Percentiles rank a stretch among this genome's conserved stretches.
phyloP scores from a whole-genome alignment of 92 coral and sea anemone species.

The Epizoanthus scotinus region DNA sequence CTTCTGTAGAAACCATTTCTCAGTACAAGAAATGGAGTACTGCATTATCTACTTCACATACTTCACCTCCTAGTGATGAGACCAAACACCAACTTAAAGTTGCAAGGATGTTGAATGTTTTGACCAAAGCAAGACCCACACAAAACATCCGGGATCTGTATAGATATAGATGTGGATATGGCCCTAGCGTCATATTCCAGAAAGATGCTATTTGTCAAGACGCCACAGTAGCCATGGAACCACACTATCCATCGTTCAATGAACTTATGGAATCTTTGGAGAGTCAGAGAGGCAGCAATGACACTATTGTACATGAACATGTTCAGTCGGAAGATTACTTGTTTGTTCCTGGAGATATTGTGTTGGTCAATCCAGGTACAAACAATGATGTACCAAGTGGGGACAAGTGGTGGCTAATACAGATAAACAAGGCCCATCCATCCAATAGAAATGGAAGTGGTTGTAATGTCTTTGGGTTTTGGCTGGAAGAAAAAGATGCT shows the following conservation, averaged over 20 bases:
- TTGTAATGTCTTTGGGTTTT: slow-evolving; percentile 71
- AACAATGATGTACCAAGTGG: slow-evolving; percentile 62
- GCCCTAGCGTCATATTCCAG: slow-evolving; percentile 64
- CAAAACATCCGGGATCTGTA: slow-evolving; percentile 70
- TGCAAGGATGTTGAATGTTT: slow-evolving; percentile 36
- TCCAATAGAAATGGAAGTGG: slow-evolving; percentile 36
- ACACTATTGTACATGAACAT: slow-evolving; percentile 32
- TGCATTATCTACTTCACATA: not conserved
- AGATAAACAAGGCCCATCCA: slow-evolving; percentile 61
- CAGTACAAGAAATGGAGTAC: slow-evolving; percentile 40
- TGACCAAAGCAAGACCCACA: slow-evolving; percentile 53
- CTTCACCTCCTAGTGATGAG: not conserved
- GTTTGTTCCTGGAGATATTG: slow-evolving; percentile 71
- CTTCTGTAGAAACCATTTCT: not conserved
- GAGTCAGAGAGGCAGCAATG: slow-evolving; percentile 37
- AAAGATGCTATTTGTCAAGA: slow-evolving; percentile 54
- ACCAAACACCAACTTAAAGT: not conserved
- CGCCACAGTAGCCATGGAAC: not conserved
- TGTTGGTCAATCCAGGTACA: slow-evolving; percentile 64
- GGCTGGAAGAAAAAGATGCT: slow-evolving; percentile 50
- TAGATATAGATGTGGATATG: slow-evolving; percentile 67
- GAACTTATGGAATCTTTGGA: slow-evolving; percentile 51
- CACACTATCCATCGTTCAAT: slow-evolving; percentile 59
- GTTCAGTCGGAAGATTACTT: slow-evolving; percentile 48
- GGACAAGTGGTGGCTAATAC: slow-evolving; percentile 72